Evolutionary conservation across 2,113 vertebrate species (phyloP), one percentile per base, ranked within the genome.

Genomic region (Psettodes erumei): DNA sequence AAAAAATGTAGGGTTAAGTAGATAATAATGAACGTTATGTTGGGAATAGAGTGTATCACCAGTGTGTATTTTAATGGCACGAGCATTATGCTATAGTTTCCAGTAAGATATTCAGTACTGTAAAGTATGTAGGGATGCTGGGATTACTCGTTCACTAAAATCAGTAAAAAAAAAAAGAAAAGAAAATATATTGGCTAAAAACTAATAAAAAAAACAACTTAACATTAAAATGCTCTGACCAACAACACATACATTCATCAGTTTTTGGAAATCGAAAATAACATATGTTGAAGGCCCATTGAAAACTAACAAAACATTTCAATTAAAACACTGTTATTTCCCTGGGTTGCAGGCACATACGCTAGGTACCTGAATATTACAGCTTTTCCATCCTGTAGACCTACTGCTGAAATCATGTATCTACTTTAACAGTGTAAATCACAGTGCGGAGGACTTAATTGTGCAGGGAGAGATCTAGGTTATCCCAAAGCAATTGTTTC

Each of bases 401-500:
- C n/a, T n/a, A 40, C 42, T 15, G 16, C 60, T 13, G 23, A 30
- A 40, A 35, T 62, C 71, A 11, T 18, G 12, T 71, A 58, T 65
- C 51, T 63, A 58, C 77, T 53, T 67, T 50, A 63, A 63, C 55
- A 23, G 33, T 76, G 60, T 74, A 86, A 83, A 79, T 85, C 80
- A 54, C 69, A 63, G 73, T 18, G 76, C 62, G 53, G 54, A 64
- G 83, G 80, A 85, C 82, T 88, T 86, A 51, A 86, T 85, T 87
- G 90, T 84, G 76, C 68, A 37, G 61, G 28, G 55, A 67, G 81
- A 81, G 78, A 90, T 90, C 78, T 79, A 89, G 87, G 88, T 89
- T 91, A 88, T 91, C 84, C 88, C 86, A 90, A 85, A 90, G 90
- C 89, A 91, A 91, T 93, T 91, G 90, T 93, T 91, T 90, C 69